These are phyloP conservation scores for Bursaphelenchus okinawaensis DNA, from an alignment of 2,888 invertebrate genomes.

Conservation along the genomic window DNA sequence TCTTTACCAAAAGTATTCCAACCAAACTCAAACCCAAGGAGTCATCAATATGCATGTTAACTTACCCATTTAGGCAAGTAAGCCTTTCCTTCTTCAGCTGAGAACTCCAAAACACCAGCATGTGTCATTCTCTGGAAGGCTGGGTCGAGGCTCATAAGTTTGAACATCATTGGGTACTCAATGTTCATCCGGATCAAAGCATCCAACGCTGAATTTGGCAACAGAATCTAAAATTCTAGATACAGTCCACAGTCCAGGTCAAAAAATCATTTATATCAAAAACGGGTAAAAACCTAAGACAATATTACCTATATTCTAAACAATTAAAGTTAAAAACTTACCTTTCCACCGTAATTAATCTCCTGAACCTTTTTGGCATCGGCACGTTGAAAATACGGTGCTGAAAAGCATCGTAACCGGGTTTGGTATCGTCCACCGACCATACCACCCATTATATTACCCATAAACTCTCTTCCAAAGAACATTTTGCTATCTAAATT, in stretches of 20 bases:
- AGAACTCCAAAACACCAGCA: constrained; percentile 87
- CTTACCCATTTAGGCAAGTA: constrained; percentile 93
- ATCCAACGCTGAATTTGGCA: constrained; percentile 50
- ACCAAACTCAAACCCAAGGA: neutral
- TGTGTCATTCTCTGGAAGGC: constrained; percentile 77
- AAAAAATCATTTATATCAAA: too few relatives aligned
- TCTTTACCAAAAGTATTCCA: too few relatives aligned
- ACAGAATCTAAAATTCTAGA: constrained; percentile 43
- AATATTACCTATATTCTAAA: too few relatives aligned
- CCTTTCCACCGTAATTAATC: constrained; percentile 53
- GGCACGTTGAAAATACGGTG: constrained; percentile 40
- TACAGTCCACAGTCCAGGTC: too few relatives aligned
- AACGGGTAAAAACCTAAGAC: too few relatives aligned
- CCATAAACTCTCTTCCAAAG: constrained; percentile 24
- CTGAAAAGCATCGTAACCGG: constrained; percentile 35
- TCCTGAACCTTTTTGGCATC: constrained; percentile 44
- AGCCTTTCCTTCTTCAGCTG: constrained; percentile 94
- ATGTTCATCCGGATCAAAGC: constrained; percentile 71
- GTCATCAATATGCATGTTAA: neutral
- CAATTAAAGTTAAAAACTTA: constrained; percentile 11
- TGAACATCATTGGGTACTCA: constrained; percentile 97
- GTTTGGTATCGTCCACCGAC: constrained; percentile 18
- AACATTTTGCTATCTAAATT: constrained; percentile 10
- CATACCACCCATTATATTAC: constrained; percentile 10
- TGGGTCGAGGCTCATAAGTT: constrained; percentile 80